phyloP scores from a whole-genome alignment of 1,140 invertebrate species.

The Diabrotica virgifera region DNA sequence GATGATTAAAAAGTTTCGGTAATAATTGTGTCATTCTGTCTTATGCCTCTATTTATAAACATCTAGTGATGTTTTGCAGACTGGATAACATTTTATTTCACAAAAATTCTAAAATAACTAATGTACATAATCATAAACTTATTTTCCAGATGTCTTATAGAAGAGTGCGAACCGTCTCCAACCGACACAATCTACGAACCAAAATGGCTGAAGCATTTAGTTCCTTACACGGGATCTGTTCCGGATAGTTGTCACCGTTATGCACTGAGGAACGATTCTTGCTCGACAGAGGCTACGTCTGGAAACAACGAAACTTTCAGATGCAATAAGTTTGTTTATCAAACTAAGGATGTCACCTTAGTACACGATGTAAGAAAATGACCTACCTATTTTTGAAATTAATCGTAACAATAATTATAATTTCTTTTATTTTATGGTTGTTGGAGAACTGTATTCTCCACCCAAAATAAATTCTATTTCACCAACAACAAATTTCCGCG shows the following conservation, averaged over 20 bases:
- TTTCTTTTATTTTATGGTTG: too few species aligned
- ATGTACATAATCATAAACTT: neutral
- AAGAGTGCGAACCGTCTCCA: constrained; percentile 56
- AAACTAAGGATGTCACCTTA: constrained; percentile 50
- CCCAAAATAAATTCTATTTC: too few species aligned
- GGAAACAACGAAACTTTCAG: constrained; percentile 25
- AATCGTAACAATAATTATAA: too few species aligned
- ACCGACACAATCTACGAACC: constrained; percentile 46
- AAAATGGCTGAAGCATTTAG: constrained; percentile 52
- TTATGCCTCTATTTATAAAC: too few species aligned
- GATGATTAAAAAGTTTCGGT: too few species aligned
- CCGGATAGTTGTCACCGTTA: constrained; percentile 31
- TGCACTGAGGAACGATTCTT: constrained; percentile 5
- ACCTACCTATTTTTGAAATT: too few species aligned
- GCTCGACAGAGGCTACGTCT: neutral
- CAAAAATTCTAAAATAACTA: neutral
- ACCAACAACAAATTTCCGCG: too few species aligned
- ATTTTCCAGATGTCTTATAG: constrained; percentile 56
- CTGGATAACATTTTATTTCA: too few species aligned
- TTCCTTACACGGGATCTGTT: constrained; percentile 45
- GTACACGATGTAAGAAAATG: constrained; percentile 37
- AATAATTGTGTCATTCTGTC: too few species aligned
- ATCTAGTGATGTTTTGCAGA: too few species aligned
- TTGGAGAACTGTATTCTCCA: too few species aligned
- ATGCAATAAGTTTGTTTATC: constrained; percentile 52